phyloP scores from a whole-genome alignment of 37 sponge, comb jelly and placozoan genomes.

The Beroe ovata region DNA sequence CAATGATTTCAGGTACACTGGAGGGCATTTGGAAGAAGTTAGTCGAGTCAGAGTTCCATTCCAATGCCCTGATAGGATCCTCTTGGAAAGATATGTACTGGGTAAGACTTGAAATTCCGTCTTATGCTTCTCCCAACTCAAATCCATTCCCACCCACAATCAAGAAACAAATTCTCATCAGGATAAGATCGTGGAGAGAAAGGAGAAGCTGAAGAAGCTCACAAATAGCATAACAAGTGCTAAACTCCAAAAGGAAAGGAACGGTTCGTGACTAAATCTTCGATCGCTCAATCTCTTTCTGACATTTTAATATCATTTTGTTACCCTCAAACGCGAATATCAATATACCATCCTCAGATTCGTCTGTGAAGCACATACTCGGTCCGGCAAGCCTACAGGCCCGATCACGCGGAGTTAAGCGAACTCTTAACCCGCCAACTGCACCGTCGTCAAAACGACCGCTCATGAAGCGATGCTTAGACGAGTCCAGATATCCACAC shows the following conservation, averaged over 20 bases:
- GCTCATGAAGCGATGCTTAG: not conserved
- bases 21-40: conserved; percentile 46
- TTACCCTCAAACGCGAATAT: not conserved
- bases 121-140: not conserved
- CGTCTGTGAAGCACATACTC: not conserved
- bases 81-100: conserved; percentile 62
- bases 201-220: conserved; percentile 31
- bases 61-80: conserved; percentile 14
- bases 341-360: not conserved
- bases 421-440: not conserved
- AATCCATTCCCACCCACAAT: not conserved
- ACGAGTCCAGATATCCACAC: not conserved
- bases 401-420: not conserved
- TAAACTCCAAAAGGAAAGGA: conserved; percentile 12
- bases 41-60: conserved; percentile 43
- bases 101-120: not conserved
- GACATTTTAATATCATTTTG: not conserved
- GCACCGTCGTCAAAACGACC: not conserved
- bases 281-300: not conserved
- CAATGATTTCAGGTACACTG: conserved; percentile 31
- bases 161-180: not conserved
- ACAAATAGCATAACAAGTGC: conserved; percentile 43
- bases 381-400: not conserved
- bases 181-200: conserved; percentile 20
- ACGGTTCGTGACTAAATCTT: not conserved